Evolutionary conservation across 2,888 invertebrate species (phyloP).

Genomic region (Conomelus anceps): DNA sequence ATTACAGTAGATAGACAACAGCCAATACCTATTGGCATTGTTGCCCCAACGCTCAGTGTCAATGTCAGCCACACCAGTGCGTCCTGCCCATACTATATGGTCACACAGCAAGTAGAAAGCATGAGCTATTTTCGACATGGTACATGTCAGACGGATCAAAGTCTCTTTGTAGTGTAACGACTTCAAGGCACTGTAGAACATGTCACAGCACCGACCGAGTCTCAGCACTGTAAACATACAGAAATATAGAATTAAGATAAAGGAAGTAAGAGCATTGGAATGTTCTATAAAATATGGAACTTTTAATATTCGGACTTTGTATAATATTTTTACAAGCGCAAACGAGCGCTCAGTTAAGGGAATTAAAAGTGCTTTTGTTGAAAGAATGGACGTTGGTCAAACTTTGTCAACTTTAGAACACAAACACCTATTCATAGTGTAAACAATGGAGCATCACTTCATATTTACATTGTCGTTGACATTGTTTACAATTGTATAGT

Average conservation of each 20-base stretch:
- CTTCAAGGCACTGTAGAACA: slow-evolving; percentile 65
- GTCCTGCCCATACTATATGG: slow-evolving; percentile 78
- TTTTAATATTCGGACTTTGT: too few species aligned
- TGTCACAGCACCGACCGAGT: slow-evolving; percentile 77
- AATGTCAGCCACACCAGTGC: slow-evolving; percentile 58
- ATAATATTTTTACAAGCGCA: too few species aligned
- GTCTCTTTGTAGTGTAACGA: slow-evolving; percentile 66
- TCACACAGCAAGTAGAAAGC: slow-evolving; percentile 76
- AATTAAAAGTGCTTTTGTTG: too few species aligned
- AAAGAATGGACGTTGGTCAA: too few species aligned
- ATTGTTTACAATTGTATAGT: too few species aligned
- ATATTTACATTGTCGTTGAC: too few species aligned
- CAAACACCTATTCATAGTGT: too few species aligned
- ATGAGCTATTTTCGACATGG: slow-evolving; percentile 71
- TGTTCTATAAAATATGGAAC: too few species aligned
- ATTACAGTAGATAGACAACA: slow-evolving; percentile 73
- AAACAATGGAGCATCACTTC: too few species aligned
- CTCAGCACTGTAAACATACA: slow-evolving; percentile 60
- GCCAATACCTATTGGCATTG: slow-evolving; percentile 74
- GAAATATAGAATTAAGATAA: too few species aligned
- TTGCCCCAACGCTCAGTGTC: slow-evolving; percentile 70
- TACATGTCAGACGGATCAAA: slow-evolving; percentile 61
- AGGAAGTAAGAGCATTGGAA: background rate
- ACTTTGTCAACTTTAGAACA: too few species aligned
- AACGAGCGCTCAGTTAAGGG: too few species aligned